Evolutionary conservation across 2,113 vertebrate genomes (phyloP), one percentile per base, ranked within the genome.

Genomic region (Rostratula benghalensis): DNA sequence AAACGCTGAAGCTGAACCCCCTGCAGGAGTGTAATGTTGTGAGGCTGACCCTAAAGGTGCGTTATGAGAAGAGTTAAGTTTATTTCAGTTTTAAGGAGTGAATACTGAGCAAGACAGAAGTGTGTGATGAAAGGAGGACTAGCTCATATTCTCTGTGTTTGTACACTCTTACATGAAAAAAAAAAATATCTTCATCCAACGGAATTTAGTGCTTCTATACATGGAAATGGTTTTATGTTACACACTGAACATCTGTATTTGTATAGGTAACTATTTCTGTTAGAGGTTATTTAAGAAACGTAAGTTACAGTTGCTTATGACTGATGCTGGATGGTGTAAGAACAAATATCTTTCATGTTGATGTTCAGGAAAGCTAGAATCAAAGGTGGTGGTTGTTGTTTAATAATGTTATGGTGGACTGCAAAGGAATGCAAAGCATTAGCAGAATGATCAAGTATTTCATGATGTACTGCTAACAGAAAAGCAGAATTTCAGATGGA

Each of bases 1-100:
- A 99, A 97, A 99, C 99, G 0, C 98, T 99, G 97, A 99, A 99
- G 83, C 98, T 99, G 93, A 99, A 99, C 93, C 99, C 99, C 0
- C 98, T 99, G 97, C 99, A 98, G 51, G 98, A 98, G 91, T 99
- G 99, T 97, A 99, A 99, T 33, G 98, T 98, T 24, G 99, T 99
- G 94, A 98, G 99, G 79, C 98, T 99, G 54, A 98, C 99, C 37
- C 98, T 99, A 74, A 99, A 99, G 99, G 99, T 99, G 95, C 0
- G 77, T 64, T 46, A 7, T 20, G 22, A 60, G 41, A 65, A 43
- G 5, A 46, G 45, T 45, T 33, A 27, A 48, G 4, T 30, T 69
- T 19, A 8, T 77, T 78, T 48, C 23, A 17, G 7, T 73, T 87
- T 59, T 28, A 31, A n/a, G 14, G 45, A 83, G 18, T 33, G 59